These are phyloP conservation scores for Sakesphorus luctuosus DNA, from an alignment of 2,113 vertebrate genomes.

Conservation along the genomic window DNA sequence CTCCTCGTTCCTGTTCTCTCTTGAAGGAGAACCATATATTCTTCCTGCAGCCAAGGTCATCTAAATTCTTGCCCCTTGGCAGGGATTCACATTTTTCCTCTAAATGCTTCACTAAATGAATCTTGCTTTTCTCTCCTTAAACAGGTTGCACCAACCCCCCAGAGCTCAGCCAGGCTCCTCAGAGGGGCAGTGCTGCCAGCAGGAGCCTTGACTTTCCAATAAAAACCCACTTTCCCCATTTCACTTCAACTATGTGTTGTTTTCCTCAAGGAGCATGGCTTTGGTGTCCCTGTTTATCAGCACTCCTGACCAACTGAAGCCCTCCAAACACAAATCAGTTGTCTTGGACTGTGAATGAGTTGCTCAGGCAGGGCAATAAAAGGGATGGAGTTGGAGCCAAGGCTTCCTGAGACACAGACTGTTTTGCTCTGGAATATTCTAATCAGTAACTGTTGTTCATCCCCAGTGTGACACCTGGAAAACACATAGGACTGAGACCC, in stretches of 20 bases:
- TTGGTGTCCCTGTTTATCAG: neutral
- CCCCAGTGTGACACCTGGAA: neutral
- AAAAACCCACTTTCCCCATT: neutral
- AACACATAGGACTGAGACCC: neutral
- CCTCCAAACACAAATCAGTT: neutral
- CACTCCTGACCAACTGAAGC: neutral
- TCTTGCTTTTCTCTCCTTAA: neutral
- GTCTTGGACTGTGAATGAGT: neutral
- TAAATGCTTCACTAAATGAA: neutral
- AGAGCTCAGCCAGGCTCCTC: neutral
- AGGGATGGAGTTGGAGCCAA: neutral
- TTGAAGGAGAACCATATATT: conserved; percentile 54
- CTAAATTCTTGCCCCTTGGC: conserved; percentile 30
- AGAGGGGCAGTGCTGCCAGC: neutral
- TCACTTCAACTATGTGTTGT: neutral
- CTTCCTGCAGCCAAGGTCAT: conserved; percentile 1
- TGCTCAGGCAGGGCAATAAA: neutral
- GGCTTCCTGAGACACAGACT: neutral
- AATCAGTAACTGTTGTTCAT: neutral
- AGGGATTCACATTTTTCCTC: neutral
- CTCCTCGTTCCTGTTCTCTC: conserved; percentile 41
- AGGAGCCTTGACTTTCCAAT: neutral
- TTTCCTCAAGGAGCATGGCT: neutral
- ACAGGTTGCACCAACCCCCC: neutral
- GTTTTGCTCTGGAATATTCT: neutral